Percentiles rank a stretch among this genome's conserved stretches.
phyloP scores from a whole-genome alignment of 2,888 invertebrate species.

The Phymatocera aterrima region DNA sequence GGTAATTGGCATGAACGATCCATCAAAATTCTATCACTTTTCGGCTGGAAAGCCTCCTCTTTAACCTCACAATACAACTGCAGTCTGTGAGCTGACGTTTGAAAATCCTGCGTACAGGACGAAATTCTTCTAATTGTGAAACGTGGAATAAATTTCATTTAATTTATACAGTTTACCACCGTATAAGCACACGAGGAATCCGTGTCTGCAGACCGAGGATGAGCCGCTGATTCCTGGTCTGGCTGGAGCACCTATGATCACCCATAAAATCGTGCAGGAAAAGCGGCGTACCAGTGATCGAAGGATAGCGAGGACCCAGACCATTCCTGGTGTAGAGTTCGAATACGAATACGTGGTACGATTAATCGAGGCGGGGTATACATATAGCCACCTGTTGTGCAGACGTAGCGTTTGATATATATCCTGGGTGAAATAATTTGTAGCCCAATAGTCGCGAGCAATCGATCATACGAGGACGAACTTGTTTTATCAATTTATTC shows the following conservation, averaged over 20 bases:
- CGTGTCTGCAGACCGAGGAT: constrained; percentile 48
- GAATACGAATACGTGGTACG: constrained; percentile 49
- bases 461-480: background rate
- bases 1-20: too few species aligned
- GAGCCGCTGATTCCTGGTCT: constrained; percentile 35
- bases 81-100: too few species aligned
- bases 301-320: constrained; percentile 46
- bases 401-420: background rate
- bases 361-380: background rate
- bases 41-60: too few species aligned
- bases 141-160: background rate
- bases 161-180: constrained; percentile 49
- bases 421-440: background rate
- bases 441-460: background rate
- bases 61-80: too few species aligned
- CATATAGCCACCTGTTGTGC: background rate
- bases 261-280: constrained; percentile 48
- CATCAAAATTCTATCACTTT: too few species aligned
- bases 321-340: constrained; percentile 46
- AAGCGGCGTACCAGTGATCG: constrained; percentile 50
- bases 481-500: background rate
- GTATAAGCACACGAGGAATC: constrained; percentile 50
- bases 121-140: background rate
- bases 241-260: constrained; percentile 47
- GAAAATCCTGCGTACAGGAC: background rate